Evolutionary conservation across 1,140 invertebrate genomes (phyloP).

Genomic region (Tribolium castaneum): DNA sequence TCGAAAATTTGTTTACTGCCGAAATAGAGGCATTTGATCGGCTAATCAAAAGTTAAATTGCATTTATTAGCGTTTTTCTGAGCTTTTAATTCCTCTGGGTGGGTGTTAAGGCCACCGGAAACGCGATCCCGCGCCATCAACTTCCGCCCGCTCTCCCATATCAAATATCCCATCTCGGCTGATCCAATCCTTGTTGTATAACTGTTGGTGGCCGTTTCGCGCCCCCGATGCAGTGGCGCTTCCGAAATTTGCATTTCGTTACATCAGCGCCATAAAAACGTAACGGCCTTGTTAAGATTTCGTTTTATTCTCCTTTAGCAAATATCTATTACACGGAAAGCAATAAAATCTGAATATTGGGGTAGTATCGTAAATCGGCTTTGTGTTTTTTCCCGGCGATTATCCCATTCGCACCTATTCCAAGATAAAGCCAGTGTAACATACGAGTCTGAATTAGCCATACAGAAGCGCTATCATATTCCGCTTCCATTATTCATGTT

Average conservation of each 20-base stretch:
- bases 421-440: neutral
- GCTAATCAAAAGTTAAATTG: neutral
- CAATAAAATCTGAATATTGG: conserved; percentile 6
- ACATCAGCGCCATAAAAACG: conserved; percentile 46
- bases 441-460: conserved; percentile 10
- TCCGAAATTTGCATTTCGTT: conserved; percentile 48
- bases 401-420: conserved; percentile 12
- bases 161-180: neutral
- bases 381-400: neutral
- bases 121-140: neutral
- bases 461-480: conserved; percentile 22
- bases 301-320: conserved; percentile 14
- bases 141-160: neutral
- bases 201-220: neutral
- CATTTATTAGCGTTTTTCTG: neutral
- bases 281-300: conserved; percentile 23
- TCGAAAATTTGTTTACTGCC: neutral
- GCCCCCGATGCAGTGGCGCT: neutral
- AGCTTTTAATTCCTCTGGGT: neutral
- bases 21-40: no score
- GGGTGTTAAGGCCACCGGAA: neutral
- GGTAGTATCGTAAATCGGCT: neutral
- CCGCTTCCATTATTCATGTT: conserved; percentile 32
- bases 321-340: conserved; percentile 13
- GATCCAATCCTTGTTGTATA: conserved; percentile 8